Evolutionary conservation across 2,113 vertebrate genomes (phyloP).

Genomic region (Brienomyrus brachyistius): DNA sequence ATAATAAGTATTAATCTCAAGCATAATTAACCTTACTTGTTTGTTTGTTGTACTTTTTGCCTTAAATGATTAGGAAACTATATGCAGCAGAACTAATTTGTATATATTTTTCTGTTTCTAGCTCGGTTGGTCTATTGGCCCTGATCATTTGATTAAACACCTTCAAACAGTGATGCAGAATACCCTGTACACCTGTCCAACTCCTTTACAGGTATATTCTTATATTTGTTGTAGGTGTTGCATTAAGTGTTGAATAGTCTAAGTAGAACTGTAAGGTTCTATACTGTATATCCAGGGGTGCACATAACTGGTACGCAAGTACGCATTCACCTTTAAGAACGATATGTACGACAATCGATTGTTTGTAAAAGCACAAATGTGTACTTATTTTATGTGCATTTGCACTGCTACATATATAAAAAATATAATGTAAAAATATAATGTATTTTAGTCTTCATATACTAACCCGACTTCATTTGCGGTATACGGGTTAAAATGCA

Average conservation of each 20-base stretch:
- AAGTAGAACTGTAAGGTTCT: background rate
- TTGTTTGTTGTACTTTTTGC: background rate
- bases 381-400: too few species aligned
- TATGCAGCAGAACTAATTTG: background rate
- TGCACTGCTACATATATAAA: too few species aligned
- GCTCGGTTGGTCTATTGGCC: conserved; percentile 94
- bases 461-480: too few species aligned
- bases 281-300: too few species aligned
- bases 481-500: too few species aligned
- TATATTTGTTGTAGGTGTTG: background rate
- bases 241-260: background rate
- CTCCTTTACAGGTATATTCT: conserved; percentile 76
- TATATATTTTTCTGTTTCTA: conserved; percentile 42
- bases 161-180: conserved; percentile 94
- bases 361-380: too few species aligned
- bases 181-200: conserved; percentile 78
- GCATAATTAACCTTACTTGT: background rate
- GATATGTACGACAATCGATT: too few species aligned
- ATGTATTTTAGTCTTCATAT: too few species aligned
- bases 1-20: background rate
- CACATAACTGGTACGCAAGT: too few species aligned
- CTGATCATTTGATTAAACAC: conserved; percentile 80
- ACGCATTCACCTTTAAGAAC: too few species aligned
- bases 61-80: background rate
- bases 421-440: too few species aligned